These are phyloP conservation scores for Notechis scutatus DNA, from an alignment of 2,113 vertebrate species.

Conservation along the genomic window DNA sequence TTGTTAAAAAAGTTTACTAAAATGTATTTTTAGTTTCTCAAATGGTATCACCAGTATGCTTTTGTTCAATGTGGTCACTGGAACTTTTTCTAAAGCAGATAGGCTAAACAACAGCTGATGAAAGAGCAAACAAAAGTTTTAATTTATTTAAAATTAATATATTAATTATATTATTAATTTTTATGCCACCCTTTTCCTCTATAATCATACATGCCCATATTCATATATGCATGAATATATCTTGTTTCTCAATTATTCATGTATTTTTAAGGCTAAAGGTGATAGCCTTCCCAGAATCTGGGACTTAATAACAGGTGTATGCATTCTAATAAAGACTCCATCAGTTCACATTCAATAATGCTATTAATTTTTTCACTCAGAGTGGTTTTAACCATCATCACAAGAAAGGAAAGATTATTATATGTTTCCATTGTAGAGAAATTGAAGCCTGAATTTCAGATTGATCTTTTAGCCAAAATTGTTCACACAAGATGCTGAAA, in stretches of 20 bases:
- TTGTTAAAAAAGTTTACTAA: constrained; percentile 37
- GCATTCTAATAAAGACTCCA: constrained; percentile 6
- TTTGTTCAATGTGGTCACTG: constrained; percentile 31
- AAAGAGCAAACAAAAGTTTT: constrained; percentile 27
- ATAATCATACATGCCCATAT: not conserved
- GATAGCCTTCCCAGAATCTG: constrained; percentile 4
- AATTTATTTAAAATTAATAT: not conserved
- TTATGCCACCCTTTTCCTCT: not conserved
- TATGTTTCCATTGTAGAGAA: not conserved
- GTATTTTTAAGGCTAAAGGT: constrained; percentile 21
- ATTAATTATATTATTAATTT: not conserved
- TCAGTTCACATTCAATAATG: constrained; percentile 18
- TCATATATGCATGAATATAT: constrained; percentile 7
- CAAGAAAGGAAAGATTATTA: not conserved
- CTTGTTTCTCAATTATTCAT: constrained; percentile 48
- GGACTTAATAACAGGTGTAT: constrained; percentile 44
- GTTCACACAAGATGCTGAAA: not conserved
- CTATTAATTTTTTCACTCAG: not conserved
- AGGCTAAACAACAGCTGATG: constrained; percentile 46
- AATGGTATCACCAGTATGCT: constrained; percentile 14
- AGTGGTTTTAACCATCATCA: not conserved
- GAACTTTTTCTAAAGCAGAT: constrained; percentile 32
- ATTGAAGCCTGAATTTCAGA: constrained; percentile 27
- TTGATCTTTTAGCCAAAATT: constrained; percentile 7
- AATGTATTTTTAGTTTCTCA: constrained; percentile 35